Evolutionary conservation across 2,888 invertebrate species (phyloP).

Genomic region (Tricholauxania praeusta): DNA sequence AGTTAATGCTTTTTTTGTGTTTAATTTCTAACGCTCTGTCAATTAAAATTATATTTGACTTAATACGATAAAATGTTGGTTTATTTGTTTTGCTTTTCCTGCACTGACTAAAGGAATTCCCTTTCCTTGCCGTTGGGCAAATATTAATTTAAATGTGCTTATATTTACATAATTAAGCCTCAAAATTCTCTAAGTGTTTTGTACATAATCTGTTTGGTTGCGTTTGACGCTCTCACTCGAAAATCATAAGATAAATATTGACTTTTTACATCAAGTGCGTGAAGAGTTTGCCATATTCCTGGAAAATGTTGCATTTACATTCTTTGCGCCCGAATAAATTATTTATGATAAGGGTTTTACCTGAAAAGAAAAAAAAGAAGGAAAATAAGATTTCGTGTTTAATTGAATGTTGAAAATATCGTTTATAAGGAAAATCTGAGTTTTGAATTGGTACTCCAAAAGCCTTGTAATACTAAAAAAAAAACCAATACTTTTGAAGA

Average conservation of each 20-base stretch:
- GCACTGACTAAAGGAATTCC: not conserved
- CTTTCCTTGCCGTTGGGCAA: not conserved
- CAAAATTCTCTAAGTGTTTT: constrained; percentile 20
- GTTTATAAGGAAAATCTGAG: too few relatives aligned
- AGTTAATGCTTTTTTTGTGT: not conserved
- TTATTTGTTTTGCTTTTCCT: not conserved
- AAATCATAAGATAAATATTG: constrained; percentile 7
- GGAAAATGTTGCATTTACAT: not conserved
- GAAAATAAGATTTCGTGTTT: too few relatives aligned
- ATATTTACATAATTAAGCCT: constrained; percentile 16
- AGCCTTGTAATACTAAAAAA: too few relatives aligned
- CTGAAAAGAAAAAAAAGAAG: constrained; percentile 13
- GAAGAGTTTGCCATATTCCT: not conserved
- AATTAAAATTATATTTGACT: too few relatives aligned
- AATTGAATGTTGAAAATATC: too few relatives aligned
- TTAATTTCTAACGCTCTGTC: not conserved
- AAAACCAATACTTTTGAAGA: too few relatives aligned
- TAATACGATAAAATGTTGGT: not conserved
- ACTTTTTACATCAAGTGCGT: constrained; percentile 9
- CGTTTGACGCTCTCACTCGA: constrained; percentile 11
- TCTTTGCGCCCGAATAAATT: not conserved
- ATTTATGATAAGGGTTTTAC: constrained; percentile 1
- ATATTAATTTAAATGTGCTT: constrained; percentile 18
- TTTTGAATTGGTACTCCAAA: too few relatives aligned
- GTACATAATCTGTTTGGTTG: constrained; percentile 12